Percentiles rank a stretch among this genome's conserved stretches.
Conservation (phyloP, 2,797 vertebrate genomes). For the Cyclopterus lumpus region DNA sequence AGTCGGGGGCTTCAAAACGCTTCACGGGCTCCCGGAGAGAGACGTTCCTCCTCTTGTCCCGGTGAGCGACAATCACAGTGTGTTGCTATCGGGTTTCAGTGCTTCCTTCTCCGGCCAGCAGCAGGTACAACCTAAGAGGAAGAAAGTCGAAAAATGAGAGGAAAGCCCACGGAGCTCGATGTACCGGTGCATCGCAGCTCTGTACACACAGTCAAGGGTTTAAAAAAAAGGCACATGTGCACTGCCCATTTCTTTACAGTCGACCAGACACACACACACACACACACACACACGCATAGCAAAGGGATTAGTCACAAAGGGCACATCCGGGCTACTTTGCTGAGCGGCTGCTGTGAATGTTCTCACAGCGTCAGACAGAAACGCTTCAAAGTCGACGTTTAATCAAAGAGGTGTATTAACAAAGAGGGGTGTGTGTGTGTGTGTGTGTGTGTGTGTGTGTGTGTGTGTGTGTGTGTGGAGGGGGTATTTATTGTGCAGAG, state of each 20-base stretch:
- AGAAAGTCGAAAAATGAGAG: neutral
- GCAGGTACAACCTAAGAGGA: constrained; percentile 24
- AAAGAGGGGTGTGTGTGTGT: neutral
- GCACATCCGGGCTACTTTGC: constrained; percentile 8
- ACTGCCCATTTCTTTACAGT: constrained; percentile 6
- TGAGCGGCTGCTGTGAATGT: neutral
- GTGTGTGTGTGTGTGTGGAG: neutral
- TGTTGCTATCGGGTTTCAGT: neutral
- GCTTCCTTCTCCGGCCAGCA: constrained; percentile 9
- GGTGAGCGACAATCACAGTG: neutral
- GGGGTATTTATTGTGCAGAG: neutral
- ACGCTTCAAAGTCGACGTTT: constrained; percentile 20
- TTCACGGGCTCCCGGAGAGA: neutral
- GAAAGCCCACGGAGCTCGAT: neutral
- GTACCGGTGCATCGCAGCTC: neutral
- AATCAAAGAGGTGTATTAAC: constrained; percentile 8
- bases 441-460: no score
- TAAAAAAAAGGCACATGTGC: constrained; percentile 2
- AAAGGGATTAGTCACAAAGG: constrained; percentile 40
- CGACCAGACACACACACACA: neutral
- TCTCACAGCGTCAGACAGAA: neutral
- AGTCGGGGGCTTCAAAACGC: neutral
- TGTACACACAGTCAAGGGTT: neutral
- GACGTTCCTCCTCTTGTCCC: constrained; percentile 6
- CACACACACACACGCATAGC: constrained; percentile 8